Evolutionary conservation across 2,113 vertebrate genomes (phyloP).

Genomic region (Bagarius yarrelli): DNA sequence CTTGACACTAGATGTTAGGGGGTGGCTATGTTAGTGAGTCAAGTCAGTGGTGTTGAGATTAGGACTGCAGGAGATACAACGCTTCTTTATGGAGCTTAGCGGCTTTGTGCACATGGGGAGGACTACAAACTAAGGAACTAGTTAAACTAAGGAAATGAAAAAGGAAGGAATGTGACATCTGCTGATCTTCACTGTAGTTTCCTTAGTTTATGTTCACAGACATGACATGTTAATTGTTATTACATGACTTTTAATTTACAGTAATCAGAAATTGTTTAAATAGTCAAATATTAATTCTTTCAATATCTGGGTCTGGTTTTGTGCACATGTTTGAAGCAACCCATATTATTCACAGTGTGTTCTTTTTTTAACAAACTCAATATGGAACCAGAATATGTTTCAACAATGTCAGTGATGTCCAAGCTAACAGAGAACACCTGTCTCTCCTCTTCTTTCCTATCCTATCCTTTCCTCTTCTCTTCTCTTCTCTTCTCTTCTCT

Average conservation of each 20-base stretch:
- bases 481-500: too few species aligned
- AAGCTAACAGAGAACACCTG: slow-evolving; percentile 40
- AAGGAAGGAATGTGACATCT: background rate
- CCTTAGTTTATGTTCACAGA: background rate
- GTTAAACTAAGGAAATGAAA: background rate
- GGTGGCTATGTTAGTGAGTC: too few species aligned
- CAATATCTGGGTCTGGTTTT: slow-evolving; percentile 30
- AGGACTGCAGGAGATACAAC: too few species aligned
- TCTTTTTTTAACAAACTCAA: slow-evolving; percentile 55
- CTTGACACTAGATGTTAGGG: too few species aligned
- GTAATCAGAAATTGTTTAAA: slow-evolving; percentile 45
- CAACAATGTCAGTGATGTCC: slow-evolving; percentile 39
- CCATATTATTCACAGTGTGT: slow-evolving; percentile 56
- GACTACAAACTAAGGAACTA: too few species aligned
- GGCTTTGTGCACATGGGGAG: too few species aligned
- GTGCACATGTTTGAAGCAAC: slow-evolving; percentile 38
- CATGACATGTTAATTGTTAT: background rate
- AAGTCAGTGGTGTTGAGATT: too few species aligned
- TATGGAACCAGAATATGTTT: slow-evolving; percentile 58
- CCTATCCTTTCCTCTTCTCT: too few species aligned
- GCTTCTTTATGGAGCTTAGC: too few species aligned
- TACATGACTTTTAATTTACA: background rate
- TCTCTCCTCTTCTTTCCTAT: background rate
- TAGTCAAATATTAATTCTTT: slow-evolving; percentile 50
- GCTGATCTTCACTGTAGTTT: background rate